Base-by-base conservation (phyloP, 2,797 vertebrate genomes). In the Hirundo rustica region DNA sequence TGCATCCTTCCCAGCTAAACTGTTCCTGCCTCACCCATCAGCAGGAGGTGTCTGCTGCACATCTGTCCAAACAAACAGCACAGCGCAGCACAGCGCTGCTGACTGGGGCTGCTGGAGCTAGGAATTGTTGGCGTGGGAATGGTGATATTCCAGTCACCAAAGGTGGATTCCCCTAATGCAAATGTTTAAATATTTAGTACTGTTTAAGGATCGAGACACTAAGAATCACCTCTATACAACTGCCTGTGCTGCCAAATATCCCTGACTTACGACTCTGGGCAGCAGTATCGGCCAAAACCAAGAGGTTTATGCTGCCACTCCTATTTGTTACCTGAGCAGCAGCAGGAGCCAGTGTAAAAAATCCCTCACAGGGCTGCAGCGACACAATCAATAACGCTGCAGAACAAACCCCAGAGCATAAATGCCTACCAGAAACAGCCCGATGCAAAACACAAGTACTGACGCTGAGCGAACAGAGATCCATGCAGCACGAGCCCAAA, bases 221-320 rank as follows among this genome's bases (percentile, higher is more conserved):
- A 65, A 60, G 15, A 80, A 77, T 30, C 50, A 71, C 40, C n/a
- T 67, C 42, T 44, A 32, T 13, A 8, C 4, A 44, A 7, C 0
- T 73, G 23, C 8, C 40, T 67, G 10, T 1, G 0, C 11, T 86
- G 51, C 15, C 60, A 75, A 29, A 80, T 72, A 58, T 47, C 27
- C 55, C 64, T 30, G 36, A 50, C 25, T 55, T 51, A 51, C 0
- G 0, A 32, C 22, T 21, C 2, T 16, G 40, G 38, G 47, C 34
- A 75, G 44, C 27, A 84, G 30, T 2, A 72, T 2, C 47, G 67
- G 30, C 62, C 42, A 88, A 81, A 86, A 71, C 1, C 13, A 38
- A 30, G 32, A 89, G 14, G 21, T 81, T 75, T 53, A 45, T 7
- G 11, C n/a, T 40, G 30, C 16, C 66, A 14, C 50, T 78, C 50